A percentile compares a stretch with the other conserved stretches of the same genome.
Conservation (phyloP, 2,888 invertebrate genomes). For the Dinocampus coccinellae region DNA sequence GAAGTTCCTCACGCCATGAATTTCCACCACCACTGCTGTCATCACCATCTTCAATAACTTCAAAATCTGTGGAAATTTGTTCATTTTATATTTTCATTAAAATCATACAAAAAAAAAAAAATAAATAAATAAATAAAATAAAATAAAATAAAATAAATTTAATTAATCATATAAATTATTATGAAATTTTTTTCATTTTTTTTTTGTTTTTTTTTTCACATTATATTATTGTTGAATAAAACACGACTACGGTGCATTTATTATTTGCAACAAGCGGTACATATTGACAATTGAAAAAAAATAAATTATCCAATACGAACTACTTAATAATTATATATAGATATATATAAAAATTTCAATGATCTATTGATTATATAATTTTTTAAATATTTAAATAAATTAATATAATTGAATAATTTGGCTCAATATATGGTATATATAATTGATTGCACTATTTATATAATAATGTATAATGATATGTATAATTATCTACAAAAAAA, state of each 20-base stretch:
- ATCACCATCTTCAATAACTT: conserved; percentile 78
- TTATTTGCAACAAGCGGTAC: background rate
- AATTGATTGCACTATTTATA: background rate
- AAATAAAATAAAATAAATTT: too few relatives aligned
- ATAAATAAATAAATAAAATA: background rate
- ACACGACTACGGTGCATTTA: background rate
- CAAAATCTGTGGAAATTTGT: conserved; percentile 73
- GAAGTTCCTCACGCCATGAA: conserved; percentile 73
- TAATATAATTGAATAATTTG: background rate
- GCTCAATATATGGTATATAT: background rate
- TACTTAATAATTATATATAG: too few relatives aligned
- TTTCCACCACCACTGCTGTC: conserved; percentile 72
- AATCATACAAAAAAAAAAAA: background rate
- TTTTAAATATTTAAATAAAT: background rate
- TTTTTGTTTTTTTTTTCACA: too few relatives aligned
- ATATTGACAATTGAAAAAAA: background rate
- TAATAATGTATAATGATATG: too few relatives aligned
- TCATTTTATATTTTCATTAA: too few relatives aligned
- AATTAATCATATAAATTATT: background rate
- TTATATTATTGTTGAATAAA: background rate
- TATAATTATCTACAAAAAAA: background rate
- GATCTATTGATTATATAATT: background rate
- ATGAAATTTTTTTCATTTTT: too few relatives aligned
- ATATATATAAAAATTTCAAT: background rate
- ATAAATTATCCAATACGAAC: background rate